phyloP scores from a whole-genome alignment of 2,888 invertebrate genomes.

The Clostera curtula region DNA sequence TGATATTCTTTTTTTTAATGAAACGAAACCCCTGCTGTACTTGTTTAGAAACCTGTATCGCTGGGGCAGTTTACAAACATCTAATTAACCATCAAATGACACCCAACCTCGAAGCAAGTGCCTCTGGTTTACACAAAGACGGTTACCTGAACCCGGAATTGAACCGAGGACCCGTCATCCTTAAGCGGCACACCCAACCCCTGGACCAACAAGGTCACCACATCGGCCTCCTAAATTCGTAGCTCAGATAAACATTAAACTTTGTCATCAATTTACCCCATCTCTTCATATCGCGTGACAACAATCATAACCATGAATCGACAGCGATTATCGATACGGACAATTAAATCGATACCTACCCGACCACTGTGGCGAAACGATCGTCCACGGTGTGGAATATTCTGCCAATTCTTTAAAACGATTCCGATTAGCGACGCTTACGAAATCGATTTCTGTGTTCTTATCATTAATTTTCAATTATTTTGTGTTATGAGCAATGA shows the following conservation, averaged over 20 bases:
- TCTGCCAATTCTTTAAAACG: constrained; percentile 1
- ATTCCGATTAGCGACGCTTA: not conserved
- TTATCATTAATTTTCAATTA: not conserved
- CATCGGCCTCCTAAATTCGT: too few relatives aligned
- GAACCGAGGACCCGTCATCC: too few relatives aligned
- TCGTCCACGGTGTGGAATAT: not conserved
- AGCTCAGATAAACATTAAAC: not conserved
- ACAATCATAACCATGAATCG: not conserved
- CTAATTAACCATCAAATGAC: too few relatives aligned
- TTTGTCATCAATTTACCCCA: not conserved
- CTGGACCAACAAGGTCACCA: too few relatives aligned
- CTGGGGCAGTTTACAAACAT: too few relatives aligned
- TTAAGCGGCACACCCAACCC: too few relatives aligned
- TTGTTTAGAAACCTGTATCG: too few relatives aligned
- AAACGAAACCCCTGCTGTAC: too few relatives aligned
- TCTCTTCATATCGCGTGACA: constrained; percentile 1
- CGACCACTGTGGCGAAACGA: not conserved
- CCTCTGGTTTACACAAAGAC: too few relatives aligned
- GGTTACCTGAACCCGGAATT: too few relatives aligned
- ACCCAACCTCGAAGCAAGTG: too few relatives aligned
- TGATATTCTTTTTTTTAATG: too few relatives aligned
- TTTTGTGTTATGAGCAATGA: constrained; percentile 1
- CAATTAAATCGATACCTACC: constrained; percentile 2
- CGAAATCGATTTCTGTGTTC: constrained; percentile 1
- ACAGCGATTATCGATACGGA: constrained; percentile 2